Conservation (phyloP, 2,797 vertebrate genomes). For the Scyliorhinus canicula region DNA sequence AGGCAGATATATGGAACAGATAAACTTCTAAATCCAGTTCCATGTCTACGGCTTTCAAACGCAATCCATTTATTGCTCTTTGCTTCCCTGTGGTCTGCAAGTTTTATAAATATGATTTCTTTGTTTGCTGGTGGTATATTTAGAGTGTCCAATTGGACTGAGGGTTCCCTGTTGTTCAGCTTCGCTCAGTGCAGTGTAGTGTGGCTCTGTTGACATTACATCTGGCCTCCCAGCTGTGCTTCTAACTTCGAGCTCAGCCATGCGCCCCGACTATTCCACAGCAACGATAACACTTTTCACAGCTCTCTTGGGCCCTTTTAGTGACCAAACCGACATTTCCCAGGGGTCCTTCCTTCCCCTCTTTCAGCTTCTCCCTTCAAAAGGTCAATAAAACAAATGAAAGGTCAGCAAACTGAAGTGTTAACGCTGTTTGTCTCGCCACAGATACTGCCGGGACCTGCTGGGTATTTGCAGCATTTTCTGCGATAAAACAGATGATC, state of each 20-base stretch:
- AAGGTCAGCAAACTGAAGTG: not conserved
- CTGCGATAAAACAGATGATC: not conserved
- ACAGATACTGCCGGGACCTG: not conserved
- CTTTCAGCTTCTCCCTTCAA: not conserved
- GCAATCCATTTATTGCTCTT: not conserved
- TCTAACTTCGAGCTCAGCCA: not conserved
- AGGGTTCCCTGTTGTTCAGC: constrained; percentile 1
- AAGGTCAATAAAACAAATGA: not conserved
- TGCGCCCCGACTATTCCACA: not conserved
- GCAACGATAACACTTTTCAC: not conserved
- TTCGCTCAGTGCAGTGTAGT: not conserved
- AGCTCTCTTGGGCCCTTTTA: not conserved
- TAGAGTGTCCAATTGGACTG: constrained; percentile 17
- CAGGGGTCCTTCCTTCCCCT: not conserved
- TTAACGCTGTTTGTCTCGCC: not conserved
- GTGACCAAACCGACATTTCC: not conserved
- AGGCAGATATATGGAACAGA: constrained; percentile 18
- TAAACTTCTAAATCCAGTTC: not conserved
- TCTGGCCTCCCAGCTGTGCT: not conserved
- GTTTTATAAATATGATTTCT: constrained; percentile 22
- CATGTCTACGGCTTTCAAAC: not conserved
- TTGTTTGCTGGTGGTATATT: constrained; percentile 26
- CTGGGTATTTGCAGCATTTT: not conserved
- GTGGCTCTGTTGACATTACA: not conserved
- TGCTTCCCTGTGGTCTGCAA: not conserved